Evolutionary conservation across 2,888 invertebrate genomes (phyloP).

Genomic region (Nemoura dubitans): DNA sequence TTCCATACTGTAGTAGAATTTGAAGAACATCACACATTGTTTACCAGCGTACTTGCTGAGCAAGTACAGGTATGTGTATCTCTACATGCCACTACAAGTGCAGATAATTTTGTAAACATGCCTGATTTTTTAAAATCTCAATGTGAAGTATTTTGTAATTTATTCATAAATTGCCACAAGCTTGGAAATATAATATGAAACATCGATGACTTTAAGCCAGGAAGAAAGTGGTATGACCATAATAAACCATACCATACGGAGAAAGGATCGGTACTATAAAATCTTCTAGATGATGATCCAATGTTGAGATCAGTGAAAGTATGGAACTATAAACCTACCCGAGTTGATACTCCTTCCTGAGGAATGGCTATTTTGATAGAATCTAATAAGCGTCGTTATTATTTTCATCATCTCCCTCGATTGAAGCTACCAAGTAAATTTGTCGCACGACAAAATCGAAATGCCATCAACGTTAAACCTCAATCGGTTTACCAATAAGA

Average conservation of each 20-base stretch:
- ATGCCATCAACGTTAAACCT: background rate
- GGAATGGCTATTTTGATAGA: background rate
- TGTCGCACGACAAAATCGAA: background rate
- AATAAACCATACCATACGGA: background rate
- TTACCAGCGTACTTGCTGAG: too few species aligned
- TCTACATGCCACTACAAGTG: too few species aligned
- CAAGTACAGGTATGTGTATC: too few species aligned
- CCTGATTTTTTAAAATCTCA: too few species aligned
- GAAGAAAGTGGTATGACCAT: constrained; percentile 3
- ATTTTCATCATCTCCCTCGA: background rate
- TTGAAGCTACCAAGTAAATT: background rate
- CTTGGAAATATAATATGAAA: background rate
- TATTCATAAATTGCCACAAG: background rate
- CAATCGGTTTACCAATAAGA: background rate
- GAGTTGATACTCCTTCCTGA: background rate
- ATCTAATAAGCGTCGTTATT: background rate
- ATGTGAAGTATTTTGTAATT: background rate
- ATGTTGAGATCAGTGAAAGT: background rate
- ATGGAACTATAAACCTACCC: background rate
- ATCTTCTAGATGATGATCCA: background rate
- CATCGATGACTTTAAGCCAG: background rate
- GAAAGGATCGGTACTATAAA: background rate
- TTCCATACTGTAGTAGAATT: too few species aligned
- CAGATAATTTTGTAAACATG: too few species aligned
- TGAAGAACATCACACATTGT: too few species aligned